Conservation (phyloP, 2,113 vertebrate species). For the Bujurquina vittata region DNA sequence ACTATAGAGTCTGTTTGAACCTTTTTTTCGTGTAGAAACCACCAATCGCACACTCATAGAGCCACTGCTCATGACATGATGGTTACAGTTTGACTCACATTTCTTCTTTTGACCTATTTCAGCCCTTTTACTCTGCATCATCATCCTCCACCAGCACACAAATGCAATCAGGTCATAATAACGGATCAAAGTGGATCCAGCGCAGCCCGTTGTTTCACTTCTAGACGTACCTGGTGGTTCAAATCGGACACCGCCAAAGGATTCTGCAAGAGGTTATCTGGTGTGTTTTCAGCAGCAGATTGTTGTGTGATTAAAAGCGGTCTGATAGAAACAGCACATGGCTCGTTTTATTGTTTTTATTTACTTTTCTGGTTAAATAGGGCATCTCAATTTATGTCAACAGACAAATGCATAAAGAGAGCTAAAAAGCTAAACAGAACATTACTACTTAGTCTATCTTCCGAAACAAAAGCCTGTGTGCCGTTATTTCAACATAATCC, state of each 20-base stretch:
- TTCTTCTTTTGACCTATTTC: constrained; percentile 76
- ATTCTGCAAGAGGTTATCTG: constrained; percentile 15
- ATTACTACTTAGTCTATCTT: constrained; percentile 4
- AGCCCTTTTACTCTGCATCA: constrained; percentile 54
- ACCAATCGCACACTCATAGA: constrained; percentile 12
- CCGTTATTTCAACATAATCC: constrained; percentile 58
- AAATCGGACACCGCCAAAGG: constrained; percentile 2
- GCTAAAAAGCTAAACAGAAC: constrained; percentile 13
- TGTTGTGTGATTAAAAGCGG: constrained; percentile 45
- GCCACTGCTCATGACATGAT: constrained; percentile 9
- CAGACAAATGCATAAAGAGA: constrained; percentile 20
- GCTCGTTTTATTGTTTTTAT: not conserved
- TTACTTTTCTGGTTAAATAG: constrained; percentile 18
- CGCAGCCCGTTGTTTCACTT: constrained; percentile 25
- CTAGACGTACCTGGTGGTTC: not conserved
- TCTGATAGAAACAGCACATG: constrained; percentile 9
- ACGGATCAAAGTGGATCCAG: constrained; percentile 67
- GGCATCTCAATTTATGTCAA: not conserved
- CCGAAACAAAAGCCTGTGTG: constrained; percentile 54
- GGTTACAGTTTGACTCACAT: constrained; percentile 30
- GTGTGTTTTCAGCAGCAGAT: constrained; percentile 41
- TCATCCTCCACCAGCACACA: constrained; percentile 48
- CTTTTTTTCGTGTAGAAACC: not conserved
- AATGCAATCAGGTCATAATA: constrained; percentile 76
- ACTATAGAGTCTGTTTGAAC: not conserved